Evolutionary conservation across 1,140 invertebrate species (phyloP), one percentile per base, ranked within the genome.

Genomic region (Semibalanus balanoides): DNA sequence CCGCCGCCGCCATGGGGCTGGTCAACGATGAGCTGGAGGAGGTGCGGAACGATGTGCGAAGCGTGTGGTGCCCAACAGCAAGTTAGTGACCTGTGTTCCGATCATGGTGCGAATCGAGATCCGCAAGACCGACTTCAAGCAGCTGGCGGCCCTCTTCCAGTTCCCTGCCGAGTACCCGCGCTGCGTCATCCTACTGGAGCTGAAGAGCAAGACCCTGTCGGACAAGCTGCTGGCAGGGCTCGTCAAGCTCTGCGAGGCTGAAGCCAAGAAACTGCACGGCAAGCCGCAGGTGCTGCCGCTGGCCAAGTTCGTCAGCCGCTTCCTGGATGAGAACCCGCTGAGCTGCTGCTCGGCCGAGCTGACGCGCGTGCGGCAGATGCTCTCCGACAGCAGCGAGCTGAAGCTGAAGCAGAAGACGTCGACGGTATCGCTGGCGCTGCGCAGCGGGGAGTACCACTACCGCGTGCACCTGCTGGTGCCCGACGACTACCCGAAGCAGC

Each of bases 291-390:
- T 88, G 51, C 79, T 89, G 31, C 82, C 84, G 30, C 83, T 87
- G 17, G 81, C 91, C 27, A 85, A 87, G 77, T 91, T 92, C 81
- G 82, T 92, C 3, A 82, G 85, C 71, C 88, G 86, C 74, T 93
- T 92, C 82, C 83, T 93, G 7, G 85, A 88, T 31, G 89, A 91
- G 72, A 91, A 91, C 84, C 89, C 90, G 0, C 83, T 93, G 14
- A 89, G 88, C 80, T 89, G 90, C 71, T 92, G 90, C 80, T 88
- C 90, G 74, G 89, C 91, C 80, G 91, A 93, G 83, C 90, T 93
- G 75, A 85, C 86, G 76, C 81, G 84, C 29, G 82, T 92, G 73
- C 89, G 90, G 77, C 81, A 86, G 75, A 79, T 88, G 22, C 30
- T 82, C 31, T 78, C 79, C 7, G 81, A 82, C 14, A 77, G 31